Conservation (phyloP, 2,888 invertebrate species). For the Dryobota labecula region DNA sequence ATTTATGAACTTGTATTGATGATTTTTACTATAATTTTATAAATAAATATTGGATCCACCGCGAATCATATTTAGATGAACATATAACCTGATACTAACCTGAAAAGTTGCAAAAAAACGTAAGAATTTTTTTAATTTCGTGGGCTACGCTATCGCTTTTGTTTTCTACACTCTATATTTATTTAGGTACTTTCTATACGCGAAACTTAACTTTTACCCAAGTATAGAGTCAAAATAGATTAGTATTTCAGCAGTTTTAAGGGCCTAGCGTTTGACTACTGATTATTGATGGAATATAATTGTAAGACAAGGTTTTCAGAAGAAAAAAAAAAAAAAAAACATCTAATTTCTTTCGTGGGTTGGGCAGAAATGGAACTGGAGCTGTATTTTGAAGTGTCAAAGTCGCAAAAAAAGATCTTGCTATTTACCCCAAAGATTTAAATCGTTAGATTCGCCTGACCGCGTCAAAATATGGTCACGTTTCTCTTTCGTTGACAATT, state of each 20-base stretch:
- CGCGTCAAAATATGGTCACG: not conserved
- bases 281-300: not conserved
- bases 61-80: no score
- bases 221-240: slow-evolving; percentile 16
- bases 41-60: no score
- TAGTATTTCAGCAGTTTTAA: slow-evolving; percentile 11
- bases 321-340: slow-evolving; percentile 11
- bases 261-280: slow-evolving; percentile 37
- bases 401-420: slow-evolving; percentile 2
- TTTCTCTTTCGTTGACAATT: not conserved
- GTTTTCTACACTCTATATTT: slow-evolving; percentile 8
- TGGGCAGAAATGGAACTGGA: not conserved
- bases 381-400: not conserved
- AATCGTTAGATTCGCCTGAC: not conserved
- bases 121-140: no score
- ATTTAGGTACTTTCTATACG: slow-evolving; percentile 46
- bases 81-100: no score
- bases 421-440: not conserved
- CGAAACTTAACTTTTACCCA: slow-evolving; percentile 43
- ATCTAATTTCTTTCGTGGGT: not conserved
- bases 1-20: no score
- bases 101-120: no score
- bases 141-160: no score
- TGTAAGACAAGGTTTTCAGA: slow-evolving; percentile 6
- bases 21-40: no score